These are phyloP conservation scores for Cricetomys ansorgei DNA, from an alignment of 2,113 vertebrate genomes.

Conservation along the genomic window DNA sequence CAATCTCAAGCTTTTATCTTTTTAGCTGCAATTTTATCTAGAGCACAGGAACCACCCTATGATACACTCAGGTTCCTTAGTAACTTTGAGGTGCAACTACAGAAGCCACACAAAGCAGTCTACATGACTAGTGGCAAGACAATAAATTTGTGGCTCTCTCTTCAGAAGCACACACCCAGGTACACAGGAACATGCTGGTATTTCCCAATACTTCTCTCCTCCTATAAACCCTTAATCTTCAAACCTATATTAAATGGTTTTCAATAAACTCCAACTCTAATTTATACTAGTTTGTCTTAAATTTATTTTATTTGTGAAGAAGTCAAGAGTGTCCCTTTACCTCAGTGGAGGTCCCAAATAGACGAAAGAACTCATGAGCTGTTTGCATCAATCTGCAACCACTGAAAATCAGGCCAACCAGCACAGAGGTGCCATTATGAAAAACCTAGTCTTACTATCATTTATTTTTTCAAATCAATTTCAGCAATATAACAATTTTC, in stretches of 20 bases:
- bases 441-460: background rate
- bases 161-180: background rate
- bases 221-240: background rate
- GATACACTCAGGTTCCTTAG: background rate
- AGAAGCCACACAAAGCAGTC: background rate
- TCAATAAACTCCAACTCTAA: background rate
- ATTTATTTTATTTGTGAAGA: background rate
- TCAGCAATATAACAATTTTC: background rate
- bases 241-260: background rate
- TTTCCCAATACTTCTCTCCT: background rate
- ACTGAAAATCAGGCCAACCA: background rate
- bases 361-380: background rate
- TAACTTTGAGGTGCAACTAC: too few species aligned
- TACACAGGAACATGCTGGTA: too few species aligned
- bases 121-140: background rate
- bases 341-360: background rate
- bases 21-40: too few species aligned
- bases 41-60: background rate
- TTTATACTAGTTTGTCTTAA: background rate
- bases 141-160: background rate
- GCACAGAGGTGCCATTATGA: too few species aligned
- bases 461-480: slow-evolving; percentile 9
- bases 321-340: background rate
- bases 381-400: background rate
- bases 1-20: background rate